These are phyloP conservation scores for Parnassius apollo DNA, from an alignment of 2,888 invertebrate genomes.

Conservation along the genomic window DNA sequence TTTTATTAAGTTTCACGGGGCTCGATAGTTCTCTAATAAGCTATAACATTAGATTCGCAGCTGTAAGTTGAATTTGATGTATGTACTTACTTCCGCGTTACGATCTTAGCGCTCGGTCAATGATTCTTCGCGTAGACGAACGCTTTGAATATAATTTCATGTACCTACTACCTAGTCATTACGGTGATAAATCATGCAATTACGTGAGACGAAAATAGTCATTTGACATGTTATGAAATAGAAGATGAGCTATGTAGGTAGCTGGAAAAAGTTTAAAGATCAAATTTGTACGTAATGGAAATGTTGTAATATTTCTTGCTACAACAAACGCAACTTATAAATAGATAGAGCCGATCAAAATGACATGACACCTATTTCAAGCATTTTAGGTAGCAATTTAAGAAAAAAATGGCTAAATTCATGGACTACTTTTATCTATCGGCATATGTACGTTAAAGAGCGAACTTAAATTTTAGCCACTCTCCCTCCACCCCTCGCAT, in stretches of 20 bases:
- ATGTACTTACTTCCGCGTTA: conserved; percentile 10
- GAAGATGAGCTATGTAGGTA: conserved; percentile 20
- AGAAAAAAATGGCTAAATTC: too few species aligned
- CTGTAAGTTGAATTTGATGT: conserved; percentile 1
- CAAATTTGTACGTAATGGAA: conserved; percentile 23
- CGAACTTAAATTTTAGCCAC: too few species aligned
- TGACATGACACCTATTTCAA: too few species aligned
- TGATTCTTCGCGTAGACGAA: conserved; percentile 4
- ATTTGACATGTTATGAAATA: conserved; percentile 24
- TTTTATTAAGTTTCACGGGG: background rate
- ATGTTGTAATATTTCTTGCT: conserved; percentile 17
- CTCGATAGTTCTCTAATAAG: background rate
- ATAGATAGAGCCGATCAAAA: too few species aligned
- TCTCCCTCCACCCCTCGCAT: too few species aligned
- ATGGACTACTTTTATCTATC: too few species aligned
- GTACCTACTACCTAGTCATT: conserved; percentile 17
- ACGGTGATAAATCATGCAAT: conserved; percentile 25
- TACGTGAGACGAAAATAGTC: conserved; percentile 17
- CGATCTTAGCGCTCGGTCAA: background rate
- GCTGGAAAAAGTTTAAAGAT: conserved; percentile 22
- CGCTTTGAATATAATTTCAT: conserved; percentile 9
- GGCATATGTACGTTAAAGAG: too few species aligned
- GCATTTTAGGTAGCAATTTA: too few species aligned
- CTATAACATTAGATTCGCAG: background rate
- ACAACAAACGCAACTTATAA: conserved; percentile 15